Conservation (phyloP, 2,797 vertebrate genomes). For the Clarias pachynema region DNA sequence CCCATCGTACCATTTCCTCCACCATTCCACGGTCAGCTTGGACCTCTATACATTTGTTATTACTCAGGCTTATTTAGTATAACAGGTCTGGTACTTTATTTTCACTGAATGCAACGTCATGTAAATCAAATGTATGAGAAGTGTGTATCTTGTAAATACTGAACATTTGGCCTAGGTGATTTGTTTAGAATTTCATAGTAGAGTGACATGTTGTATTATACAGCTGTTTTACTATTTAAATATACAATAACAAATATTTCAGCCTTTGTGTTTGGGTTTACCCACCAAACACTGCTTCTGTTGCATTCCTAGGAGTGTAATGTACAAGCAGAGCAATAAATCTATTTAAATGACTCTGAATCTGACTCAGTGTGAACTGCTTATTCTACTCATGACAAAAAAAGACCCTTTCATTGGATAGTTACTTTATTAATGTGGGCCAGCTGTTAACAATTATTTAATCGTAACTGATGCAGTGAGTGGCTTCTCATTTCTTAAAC, state of each 20-base stretch:
- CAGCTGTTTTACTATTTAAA: constrained; percentile 86
- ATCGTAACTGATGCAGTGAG: no score
- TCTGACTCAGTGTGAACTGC: constrained; percentile 15
- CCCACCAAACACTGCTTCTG: constrained; percentile 65
- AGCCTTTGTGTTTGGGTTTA: constrained; percentile 62
- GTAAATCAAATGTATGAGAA: constrained; percentile 68
- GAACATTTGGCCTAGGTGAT: constrained; percentile 68
- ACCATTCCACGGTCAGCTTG: constrained; percentile 49
- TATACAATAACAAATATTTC: constrained; percentile 74
- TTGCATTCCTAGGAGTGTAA: constrained; percentile 69
- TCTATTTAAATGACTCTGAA: constrained; percentile 62
- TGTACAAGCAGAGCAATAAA: constrained; percentile 77
- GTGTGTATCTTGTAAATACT: constrained; percentile 70
- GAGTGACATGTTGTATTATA: constrained; percentile 75
- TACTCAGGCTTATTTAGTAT: constrained; percentile 56
- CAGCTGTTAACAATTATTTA: no score
- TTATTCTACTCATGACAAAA: not conserved
- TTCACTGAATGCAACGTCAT: constrained; percentile 58
- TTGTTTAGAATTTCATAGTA: constrained; percentile 72
- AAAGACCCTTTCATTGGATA: no score
- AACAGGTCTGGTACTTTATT: constrained; percentile 55
- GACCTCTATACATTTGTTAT: constrained; percentile 57
- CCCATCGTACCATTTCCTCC: constrained; percentile 24
- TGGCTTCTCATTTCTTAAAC: no score
- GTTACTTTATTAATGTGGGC: no score